A percentile compares a stretch with the other conserved stretches of the same genome.
Conservation (phyloP, 2,797 vertebrate genomes). For the Propithecus perrieri region DNA sequence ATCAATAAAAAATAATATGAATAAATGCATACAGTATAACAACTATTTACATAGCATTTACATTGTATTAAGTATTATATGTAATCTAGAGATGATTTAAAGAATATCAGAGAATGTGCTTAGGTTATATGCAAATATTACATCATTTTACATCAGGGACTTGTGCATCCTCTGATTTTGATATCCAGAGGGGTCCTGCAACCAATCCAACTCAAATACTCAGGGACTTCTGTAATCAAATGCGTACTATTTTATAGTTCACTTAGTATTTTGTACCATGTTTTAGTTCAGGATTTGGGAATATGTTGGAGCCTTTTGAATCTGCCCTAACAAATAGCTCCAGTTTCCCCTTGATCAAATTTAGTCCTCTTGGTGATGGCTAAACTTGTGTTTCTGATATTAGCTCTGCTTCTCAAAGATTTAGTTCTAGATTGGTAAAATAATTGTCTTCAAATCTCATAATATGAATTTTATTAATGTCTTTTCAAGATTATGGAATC, state of each 20-base stretch:
- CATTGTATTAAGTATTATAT: neutral
- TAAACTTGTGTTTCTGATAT: neutral
- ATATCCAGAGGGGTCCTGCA: neutral
- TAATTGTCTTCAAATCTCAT: neutral
- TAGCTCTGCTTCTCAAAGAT: neutral
- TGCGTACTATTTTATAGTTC: neutral
- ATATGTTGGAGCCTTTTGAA: neutral
- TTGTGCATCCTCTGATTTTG: neutral
- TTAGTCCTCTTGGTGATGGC: neutral
- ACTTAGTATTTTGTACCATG: neutral
- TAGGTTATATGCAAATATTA: neutral
- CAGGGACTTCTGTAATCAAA: neutral
- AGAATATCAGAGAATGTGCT: neutral
- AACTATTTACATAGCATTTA: neutral
- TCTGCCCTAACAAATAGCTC: neutral
- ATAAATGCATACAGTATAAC: neutral
- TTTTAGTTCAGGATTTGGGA: neutral
- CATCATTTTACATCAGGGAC: neutral
- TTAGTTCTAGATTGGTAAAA: neutral
- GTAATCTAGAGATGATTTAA: neutral
- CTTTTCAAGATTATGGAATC: neutral
- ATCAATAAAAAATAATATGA: neutral
- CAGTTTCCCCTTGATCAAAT: neutral
- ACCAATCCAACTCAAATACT: too few relatives aligned
- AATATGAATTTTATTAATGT: neutral